Evolutionary conservation across 2,113 vertebrate genomes (phyloP).

Genomic region (Malurus melanocephalus): DNA sequence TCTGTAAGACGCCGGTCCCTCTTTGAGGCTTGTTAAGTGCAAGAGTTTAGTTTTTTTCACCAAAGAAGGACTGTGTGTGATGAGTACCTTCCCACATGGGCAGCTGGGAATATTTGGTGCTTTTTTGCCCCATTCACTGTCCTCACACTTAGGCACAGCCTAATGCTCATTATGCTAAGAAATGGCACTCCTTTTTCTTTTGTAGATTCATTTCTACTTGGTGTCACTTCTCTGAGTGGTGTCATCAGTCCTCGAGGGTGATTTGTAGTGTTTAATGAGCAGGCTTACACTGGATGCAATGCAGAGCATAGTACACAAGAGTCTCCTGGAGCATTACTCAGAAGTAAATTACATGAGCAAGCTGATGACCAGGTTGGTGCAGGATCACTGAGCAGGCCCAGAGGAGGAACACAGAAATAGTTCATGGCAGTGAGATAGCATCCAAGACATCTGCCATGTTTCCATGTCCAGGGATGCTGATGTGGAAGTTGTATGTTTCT

Average conservation of each 20-base stretch:
- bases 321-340: background rate
- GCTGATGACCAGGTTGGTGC: background rate
- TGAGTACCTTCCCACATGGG: background rate
- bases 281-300: background rate
- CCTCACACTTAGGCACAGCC: background rate
- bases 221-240: background rate
- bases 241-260: background rate
- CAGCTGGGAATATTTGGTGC: background rate
- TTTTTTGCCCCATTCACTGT: background rate
- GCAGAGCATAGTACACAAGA: background rate
- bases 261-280: background rate
- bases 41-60: background rate
- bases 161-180: background rate
- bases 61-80: background rate
- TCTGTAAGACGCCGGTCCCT: background rate
- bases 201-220: background rate
- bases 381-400: background rate
- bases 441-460: fast-evolving
- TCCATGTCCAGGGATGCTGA: background rate
- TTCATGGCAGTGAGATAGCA: background rate
- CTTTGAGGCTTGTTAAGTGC: fast-evolving
- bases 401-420: background rate
- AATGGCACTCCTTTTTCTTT: background rate
- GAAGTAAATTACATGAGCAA: background rate
- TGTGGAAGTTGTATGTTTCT: background rate